A percentile compares a stretch with the other conserved stretches of the same genome.
Evolutionary conservation across 2,888 invertebrate genomes (phyloP).

Genomic region (Spisula solida): DNA sequence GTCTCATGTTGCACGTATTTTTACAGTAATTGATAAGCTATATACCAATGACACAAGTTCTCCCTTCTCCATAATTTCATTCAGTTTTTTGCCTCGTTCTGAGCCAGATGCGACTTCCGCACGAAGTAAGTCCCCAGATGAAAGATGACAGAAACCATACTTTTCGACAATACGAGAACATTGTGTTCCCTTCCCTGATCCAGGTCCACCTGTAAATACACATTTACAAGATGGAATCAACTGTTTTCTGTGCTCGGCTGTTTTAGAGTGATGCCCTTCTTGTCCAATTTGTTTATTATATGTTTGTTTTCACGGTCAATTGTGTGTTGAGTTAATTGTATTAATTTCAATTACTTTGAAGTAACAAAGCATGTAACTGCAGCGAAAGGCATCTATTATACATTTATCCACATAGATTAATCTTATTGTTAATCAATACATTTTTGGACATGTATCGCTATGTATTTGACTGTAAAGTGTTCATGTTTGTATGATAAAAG

Average conservation of each 20-base stretch:
- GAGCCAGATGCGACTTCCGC: slow-evolving; percentile 97
- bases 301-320: no score
- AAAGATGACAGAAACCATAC: slow-evolving; percentile 97
- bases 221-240: background rate
- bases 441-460: no score
- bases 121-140: slow-evolving; percentile 94
- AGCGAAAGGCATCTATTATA: no score
- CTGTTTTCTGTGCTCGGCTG: no score
- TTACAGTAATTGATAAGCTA: slow-evolving; percentile 22
- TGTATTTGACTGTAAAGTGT: background rate
- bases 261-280: no score
- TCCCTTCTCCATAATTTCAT: slow-evolving; percentile 95
- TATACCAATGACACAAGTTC: slow-evolving; percentile 93
- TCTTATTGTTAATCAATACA: no score
- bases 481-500: background rate
- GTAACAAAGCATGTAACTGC: no score
- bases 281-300: background rate
- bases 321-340: no score
- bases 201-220: slow-evolving; percentile 94
- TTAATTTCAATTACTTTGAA: no score
- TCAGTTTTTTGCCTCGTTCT: slow-evolving; percentile 93
- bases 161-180: slow-evolving; percentile 96
- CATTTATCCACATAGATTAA: no score
- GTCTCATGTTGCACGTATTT: no score
- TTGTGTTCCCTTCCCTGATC: slow-evolving; percentile 98